Evolutionary conservation across 2,797 vertebrate species (phyloP).

Genomic region (Sylvilagus floridanus): DNA sequence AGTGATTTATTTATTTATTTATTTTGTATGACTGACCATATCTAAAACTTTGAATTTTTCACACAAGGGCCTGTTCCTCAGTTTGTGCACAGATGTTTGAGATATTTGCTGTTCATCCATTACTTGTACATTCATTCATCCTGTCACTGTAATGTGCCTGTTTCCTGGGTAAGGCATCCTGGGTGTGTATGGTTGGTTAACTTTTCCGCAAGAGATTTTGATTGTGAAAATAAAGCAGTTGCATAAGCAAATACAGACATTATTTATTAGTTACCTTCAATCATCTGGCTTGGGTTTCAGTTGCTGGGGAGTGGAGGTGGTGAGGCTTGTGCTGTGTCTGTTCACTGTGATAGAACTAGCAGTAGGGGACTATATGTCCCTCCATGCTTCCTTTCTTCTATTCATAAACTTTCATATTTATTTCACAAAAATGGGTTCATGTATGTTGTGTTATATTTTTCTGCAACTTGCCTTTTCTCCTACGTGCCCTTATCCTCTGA

Average conservation of each 20-base stretch:
- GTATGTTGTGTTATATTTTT: background rate
- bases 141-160: background rate
- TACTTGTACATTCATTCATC: background rate
- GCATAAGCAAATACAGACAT: background rate
- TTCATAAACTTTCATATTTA: background rate
- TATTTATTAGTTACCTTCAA: background rate
- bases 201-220: background rate
- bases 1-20: background rate
- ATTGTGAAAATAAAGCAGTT: background rate
- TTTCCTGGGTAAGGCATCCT: background rate
- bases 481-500: rapidly evolving
- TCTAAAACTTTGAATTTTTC: background rate
- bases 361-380: background rate
- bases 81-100: background rate
- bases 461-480: background rate
- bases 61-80: background rate
- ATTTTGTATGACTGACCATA: background rate
- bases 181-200: background rate
- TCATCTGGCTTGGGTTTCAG: background rate
- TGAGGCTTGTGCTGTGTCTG: background rate
- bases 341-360: background rate
- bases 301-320: background rate
- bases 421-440: background rate
- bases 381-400: background rate
- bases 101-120: background rate